Base-by-base conservation (phyloP, 2,888 invertebrate species). In the Anaspis maculata region DNA sequence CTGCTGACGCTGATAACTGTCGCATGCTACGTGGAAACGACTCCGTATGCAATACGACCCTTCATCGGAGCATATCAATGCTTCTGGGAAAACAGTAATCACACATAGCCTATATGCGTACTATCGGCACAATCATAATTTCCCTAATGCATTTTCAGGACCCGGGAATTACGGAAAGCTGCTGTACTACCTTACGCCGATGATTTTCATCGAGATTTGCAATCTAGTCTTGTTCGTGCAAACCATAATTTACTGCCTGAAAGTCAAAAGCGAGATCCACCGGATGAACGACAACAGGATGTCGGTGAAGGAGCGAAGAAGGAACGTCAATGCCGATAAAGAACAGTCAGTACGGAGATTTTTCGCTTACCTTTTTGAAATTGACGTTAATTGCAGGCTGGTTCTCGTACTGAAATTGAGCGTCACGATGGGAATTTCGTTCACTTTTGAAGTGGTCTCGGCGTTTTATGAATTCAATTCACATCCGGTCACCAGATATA, bases 371-470 rank as follows among this genome's bases (percentile, higher is more conserved):
- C 13, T 31, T 28, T 12, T 31, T 27, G 4, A 9, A 3, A 30
- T 15, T 30, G 4, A 19, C 19, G 9, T 15, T 12, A 10, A 27
- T 29, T 26, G 9, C 62, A 79, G 83, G 53, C 75, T 82, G 42
- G 61, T 74, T 15, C 71, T 83, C 68, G 81, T 79, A 35, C 69
- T 76, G 0, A 83, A 83, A 54, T 61, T 84, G 1, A 83, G 82
- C 67, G 66, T 83, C 39, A 81, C 83, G 23, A 84, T 84, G 83
- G 83, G 84, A 1, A 74, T 82, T 0, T 76, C 78, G 1, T 84
- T 83, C 82, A 62, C 74, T 2, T 68, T 77, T 27, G 82, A 83
- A 59, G 61, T 79, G 2, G 51, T 77, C 6, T 77, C 79, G 2
- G 73, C 73, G 1, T 34, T 76, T 11, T 60, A 71, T 62, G 72